These are phyloP conservation scores for Smithornis capensis DNA, from an alignment of 2,113 vertebrate species.

Conservation along the genomic window DNA sequence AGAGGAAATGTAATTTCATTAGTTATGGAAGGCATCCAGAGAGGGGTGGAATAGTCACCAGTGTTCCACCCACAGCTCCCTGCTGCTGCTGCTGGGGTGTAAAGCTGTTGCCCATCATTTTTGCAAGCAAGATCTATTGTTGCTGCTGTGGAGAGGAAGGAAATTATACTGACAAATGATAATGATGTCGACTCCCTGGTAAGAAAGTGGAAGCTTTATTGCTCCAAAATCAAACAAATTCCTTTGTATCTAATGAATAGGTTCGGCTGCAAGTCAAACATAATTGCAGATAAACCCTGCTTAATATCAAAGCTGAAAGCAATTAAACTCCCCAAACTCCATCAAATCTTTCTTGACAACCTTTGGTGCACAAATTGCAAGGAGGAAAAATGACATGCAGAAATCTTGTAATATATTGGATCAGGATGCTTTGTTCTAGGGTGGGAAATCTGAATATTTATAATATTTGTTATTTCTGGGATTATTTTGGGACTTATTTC, in stretches of 20 bases:
- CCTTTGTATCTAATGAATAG: conserved; percentile 31
- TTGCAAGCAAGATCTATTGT: not conserved
- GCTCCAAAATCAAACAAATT: conserved; percentile 31
- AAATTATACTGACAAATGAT: conserved; percentile 36
- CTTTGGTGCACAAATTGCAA: not conserved
- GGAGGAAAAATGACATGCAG: not conserved
- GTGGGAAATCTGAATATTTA: not conserved
- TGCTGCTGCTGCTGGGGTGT: not conserved
- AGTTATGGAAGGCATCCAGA: not conserved
- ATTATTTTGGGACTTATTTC: not conserved
- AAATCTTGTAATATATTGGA: not conserved
- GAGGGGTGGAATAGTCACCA: not conserved
- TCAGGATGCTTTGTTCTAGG: not conserved
- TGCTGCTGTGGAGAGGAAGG: not conserved
- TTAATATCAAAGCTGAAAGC: conserved; percentile 9
- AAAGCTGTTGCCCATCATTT: conserved; percentile 15
- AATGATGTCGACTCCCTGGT: conserved; percentile 25
- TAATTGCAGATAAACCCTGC: not conserved
- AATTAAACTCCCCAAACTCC: not conserved
- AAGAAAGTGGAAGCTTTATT: conserved; percentile 19
- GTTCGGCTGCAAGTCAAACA: conserved; percentile 13
- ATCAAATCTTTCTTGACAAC: not conserved
- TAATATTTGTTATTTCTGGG: not conserved
- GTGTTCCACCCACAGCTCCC: not conserved
- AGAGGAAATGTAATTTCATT: not conserved